Evolutionary conservation across 2,888 invertebrate species (phyloP).

Genomic region (Dynastes maya): DNA sequence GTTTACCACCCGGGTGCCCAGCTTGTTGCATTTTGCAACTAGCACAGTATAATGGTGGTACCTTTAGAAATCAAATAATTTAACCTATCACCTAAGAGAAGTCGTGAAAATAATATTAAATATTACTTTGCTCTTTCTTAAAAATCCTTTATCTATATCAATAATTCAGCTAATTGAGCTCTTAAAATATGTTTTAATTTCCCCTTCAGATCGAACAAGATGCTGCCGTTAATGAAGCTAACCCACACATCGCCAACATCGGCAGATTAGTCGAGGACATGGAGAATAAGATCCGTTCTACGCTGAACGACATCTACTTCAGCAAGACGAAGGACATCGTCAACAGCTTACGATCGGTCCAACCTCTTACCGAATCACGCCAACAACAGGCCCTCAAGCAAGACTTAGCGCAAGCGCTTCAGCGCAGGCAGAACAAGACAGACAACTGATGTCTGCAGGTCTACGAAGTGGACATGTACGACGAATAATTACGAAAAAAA

Average conservation of each 20-base stretch:
- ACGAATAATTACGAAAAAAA: conserved; percentile 32
- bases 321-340: conserved; percentile 99
- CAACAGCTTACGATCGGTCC: conserved; percentile 73
- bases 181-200: neutral
- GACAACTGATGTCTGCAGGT: conserved; percentile 66
- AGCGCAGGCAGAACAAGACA: conserved; percentile 84
- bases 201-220: conserved; percentile 89
- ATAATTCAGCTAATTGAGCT: too few relatives aligned
- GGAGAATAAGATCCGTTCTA: conserved; percentile 99
- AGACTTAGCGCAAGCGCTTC: conserved; percentile 87
- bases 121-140: too few relatives aligned
- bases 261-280: conserved; percentile 99
- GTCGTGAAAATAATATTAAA: too few relatives aligned
- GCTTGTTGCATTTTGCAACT: too few relatives aligned
- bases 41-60: too few relatives aligned
- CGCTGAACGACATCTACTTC: conserved; percentile 98
- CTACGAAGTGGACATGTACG: conserved; percentile 46
- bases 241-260: conserved; percentile 98
- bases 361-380: conserved; percentile 87
- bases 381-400: conserved; percentile 89
- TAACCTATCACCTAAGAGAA: too few relatives aligned
- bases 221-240: conserved; percentile 90
- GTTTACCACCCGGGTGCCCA: too few relatives aligned
- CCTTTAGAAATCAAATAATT: too few relatives aligned
- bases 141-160: too few relatives aligned